Conservation (phyloP, 2,113 vertebrate species). For the Felis chaus region DNA sequence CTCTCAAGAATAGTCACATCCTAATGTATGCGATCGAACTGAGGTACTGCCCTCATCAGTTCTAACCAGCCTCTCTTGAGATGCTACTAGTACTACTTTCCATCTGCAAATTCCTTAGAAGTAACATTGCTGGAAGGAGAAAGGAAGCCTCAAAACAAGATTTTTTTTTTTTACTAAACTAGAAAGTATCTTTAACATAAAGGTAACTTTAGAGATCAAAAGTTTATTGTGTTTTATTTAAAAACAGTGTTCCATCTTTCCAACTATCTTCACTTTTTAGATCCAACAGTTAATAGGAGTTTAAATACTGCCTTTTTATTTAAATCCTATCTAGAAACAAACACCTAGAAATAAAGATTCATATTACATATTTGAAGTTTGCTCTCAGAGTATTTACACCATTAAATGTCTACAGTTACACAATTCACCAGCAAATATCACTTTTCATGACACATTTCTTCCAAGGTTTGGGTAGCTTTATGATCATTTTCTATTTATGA, state of each 20-base stretch:
- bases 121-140: not conserved
- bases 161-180: not conserved
- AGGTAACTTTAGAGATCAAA: not conserved
- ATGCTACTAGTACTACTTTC: not conserved
- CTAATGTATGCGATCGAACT: not conserved
- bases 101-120: not conserved
- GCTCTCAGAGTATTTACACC: slow-evolving; percentile 28
- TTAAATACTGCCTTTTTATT: not conserved
- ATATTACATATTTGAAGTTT: slow-evolving; percentile 6
- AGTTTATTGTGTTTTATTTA: not conserved
- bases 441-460: slow-evolving; percentile 10
- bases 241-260: not conserved
- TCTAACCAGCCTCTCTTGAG: not conserved
- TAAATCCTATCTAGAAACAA: slow-evolving; percentile 15
- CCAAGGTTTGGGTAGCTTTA: not conserved
- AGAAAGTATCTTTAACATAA: slow-evolving; percentile 8
- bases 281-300: not conserved
- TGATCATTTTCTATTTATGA: slow-evolving; percentile 4
- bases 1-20: not conserved
- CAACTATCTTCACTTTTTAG: slow-evolving; percentile 40
- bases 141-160: not conserved
- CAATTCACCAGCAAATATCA: slow-evolving; percentile 43
- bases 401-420: slow-evolving; percentile 11
- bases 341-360: slow-evolving; percentile 33
- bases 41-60: not conserved